Base-by-base conservation (phyloP, 1,140 invertebrate species). In the Papilio xuthus region DNA sequence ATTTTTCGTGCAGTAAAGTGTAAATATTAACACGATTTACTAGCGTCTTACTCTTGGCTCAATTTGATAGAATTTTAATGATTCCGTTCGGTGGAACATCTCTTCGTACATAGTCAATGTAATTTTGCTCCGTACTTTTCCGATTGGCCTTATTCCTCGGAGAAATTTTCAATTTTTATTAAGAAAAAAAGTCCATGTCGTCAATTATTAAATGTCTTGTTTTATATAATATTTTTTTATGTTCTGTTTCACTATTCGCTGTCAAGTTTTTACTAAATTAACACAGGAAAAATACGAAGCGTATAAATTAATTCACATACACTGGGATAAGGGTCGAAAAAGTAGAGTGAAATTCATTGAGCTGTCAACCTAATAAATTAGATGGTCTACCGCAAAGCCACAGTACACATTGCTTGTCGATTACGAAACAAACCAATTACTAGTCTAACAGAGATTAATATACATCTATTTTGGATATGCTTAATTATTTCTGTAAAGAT, bases 1-100 rank as follows among this genome's bases (percentile, higher is more conserved):
- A 53, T 53, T 7, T 20, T 9, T 15, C 13, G n/a, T 1, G 15
- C 12, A 56, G 13, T 28, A 15, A 10, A 15, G 23, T 63, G 13
- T 63, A 28, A 63, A 28, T 63, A 63, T 63, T 63, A 63, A 63
- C 12, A 63, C 26, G 23, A 63, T 63, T 63, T 63, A 28, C 12
- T 26, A 63, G 26, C 13, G 60, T 12, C 60, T 63, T 56, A 32
- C 73, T 56, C 50, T 60, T 37, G 23, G 50, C 26, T 37, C 73
- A 63, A 63, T 76, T 76, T 37, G 53, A 63, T 76, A 76, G 74
- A 76, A 76, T 76, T 76, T 76, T 76, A 76, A 76, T 76, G 74
- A 63, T 60, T n/a, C 37, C 23, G 20, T 76, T 76, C 74, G 23
- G 73, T 56, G n/a, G 56, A n/a, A 41, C 37, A 18, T 6, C 15